phyloP scores from a whole-genome alignment of 2,797 vertebrate genomes.

The Lycodopsis pacificus region DNA sequence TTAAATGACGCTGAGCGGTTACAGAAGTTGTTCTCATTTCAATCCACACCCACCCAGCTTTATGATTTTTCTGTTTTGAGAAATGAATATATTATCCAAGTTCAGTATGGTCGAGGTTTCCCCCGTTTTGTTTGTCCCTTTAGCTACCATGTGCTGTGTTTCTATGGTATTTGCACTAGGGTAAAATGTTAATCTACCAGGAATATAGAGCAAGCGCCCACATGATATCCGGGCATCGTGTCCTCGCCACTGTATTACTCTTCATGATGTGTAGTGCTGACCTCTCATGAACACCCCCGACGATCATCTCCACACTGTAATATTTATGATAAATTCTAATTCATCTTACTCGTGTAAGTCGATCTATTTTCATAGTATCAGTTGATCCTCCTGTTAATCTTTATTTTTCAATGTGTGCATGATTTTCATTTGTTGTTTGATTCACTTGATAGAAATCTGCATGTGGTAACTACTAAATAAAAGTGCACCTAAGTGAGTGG shows the following conservation, averaged over 20 bases:
- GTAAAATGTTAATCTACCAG: conserved; percentile 76
- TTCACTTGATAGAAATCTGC: conserved; percentile 83
- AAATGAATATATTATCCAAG: conserved; percentile 63
- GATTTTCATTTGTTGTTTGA: conserved; percentile 78
- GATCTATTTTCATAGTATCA: conserved; percentile 72
- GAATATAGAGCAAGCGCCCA: conserved; percentile 73
- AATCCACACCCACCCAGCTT: conserved; percentile 49
- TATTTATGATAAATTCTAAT: conserved; percentile 79
- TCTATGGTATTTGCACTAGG: conserved; percentile 78
- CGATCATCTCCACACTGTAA: conserved; percentile 74
- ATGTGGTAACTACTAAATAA: conserved; percentile 96
- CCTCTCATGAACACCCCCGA: conserved; percentile 44
- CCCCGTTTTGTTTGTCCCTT: conserved; percentile 42
- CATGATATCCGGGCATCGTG: conserved; percentile 58
- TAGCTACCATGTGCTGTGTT: conserved; percentile 75
- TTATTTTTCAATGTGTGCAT: conserved; percentile 80
- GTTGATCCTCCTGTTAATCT: conserved; percentile 74
- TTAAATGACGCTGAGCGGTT: conserved; percentile 78
- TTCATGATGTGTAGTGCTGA: conserved; percentile 69
- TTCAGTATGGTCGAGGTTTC: conserved; percentile 67
- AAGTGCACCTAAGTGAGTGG: conserved; percentile 80
- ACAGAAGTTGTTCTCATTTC: conserved; percentile 47
- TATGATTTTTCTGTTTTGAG: conserved; percentile 46
- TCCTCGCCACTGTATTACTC: conserved; percentile 69
- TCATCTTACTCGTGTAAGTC: conserved; percentile 75